phyloP scores from a whole-genome alignment of 2,888 invertebrate genomes.

The Leptopilina myrica region DNA sequence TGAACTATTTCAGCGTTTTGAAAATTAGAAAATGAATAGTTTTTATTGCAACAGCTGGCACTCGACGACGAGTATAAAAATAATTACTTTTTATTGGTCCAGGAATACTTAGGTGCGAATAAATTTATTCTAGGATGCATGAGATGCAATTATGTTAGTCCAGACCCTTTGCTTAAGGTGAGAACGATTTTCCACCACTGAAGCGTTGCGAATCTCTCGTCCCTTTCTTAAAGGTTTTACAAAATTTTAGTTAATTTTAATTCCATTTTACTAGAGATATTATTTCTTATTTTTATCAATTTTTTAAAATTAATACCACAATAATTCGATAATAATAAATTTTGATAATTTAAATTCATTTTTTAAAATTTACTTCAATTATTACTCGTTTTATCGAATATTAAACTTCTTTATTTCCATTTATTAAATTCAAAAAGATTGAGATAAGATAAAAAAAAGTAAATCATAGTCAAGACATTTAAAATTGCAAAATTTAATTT shows the following conservation, averaged over 20 bases:
- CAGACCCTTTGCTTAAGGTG: conserved; percentile 14
- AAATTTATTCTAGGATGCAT: conserved; percentile 26
- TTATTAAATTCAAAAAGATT: too few species aligned
- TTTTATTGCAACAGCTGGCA: conserved; percentile 22
- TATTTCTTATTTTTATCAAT: not conserved
- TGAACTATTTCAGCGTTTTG: too few species aligned
- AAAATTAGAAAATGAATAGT: not conserved
- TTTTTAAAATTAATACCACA: too few species aligned
- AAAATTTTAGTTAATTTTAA: conserved; percentile 29
- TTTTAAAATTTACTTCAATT: not conserved
- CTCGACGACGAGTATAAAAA: not conserved
- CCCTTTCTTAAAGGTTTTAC: conserved; percentile 52
- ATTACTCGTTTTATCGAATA: not conserved
- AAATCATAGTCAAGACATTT: too few species aligned
- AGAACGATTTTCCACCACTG: conserved; percentile 1
- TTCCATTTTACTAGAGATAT: not conserved
- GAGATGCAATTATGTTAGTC: not conserved
- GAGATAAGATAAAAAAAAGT: too few species aligned
- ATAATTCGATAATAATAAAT: too few species aligned
- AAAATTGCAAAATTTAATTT: not conserved
- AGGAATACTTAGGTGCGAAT: conserved; percentile 8
- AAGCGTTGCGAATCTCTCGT: conserved; percentile 56
- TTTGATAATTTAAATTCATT: too few species aligned
- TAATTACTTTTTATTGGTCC: conserved; percentile 26
- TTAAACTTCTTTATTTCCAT: too few species aligned